These are phyloP conservation scores for Plecotus auritus DNA, from an alignment of 2,113 vertebrate genomes.

Conservation along the genomic window DNA sequence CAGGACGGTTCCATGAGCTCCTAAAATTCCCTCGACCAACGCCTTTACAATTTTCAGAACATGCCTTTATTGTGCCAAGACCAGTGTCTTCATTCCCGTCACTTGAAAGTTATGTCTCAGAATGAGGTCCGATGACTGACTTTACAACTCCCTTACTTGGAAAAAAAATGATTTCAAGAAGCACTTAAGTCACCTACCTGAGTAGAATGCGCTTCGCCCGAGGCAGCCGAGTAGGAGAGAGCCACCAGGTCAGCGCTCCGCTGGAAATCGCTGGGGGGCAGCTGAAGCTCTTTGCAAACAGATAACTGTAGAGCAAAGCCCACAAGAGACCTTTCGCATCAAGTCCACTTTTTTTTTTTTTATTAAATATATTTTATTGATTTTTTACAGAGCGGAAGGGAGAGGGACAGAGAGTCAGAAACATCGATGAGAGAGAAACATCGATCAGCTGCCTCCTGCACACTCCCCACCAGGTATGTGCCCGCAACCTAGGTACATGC, in stretches of 20 bases:
- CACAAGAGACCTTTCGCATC: not conserved
- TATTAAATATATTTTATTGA: too few species aligned
- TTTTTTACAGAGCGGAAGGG: too few species aligned
- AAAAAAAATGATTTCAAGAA: not conserved
- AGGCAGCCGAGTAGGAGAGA: constrained; percentile 77
- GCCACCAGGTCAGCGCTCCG: constrained; percentile 88
- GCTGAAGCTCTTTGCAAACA: constrained; percentile 94
- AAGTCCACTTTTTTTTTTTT: too few species aligned
- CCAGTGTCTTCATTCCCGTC: not conserved
- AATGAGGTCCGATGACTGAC: not conserved
- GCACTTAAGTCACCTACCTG: constrained; percentile 80
- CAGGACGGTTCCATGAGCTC: too few species aligned
- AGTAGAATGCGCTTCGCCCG: constrained; percentile 82
- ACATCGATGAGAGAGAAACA: too few species aligned
- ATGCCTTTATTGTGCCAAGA: too few species aligned
- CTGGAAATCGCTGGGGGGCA: constrained; percentile 87
- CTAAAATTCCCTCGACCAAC: not conserved
- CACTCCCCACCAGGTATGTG: too few species aligned
- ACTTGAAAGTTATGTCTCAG: not conserved
- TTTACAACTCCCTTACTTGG: not conserved
- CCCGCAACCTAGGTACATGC: too few species aligned
- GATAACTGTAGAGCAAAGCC: constrained; percentile 82
- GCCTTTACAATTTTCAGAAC: too few species aligned
- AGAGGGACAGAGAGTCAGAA: too few species aligned
- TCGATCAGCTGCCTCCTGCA: too few species aligned